Conservation (phyloP, 2,797 vertebrate species). For the Florisuga fusca region DNA sequence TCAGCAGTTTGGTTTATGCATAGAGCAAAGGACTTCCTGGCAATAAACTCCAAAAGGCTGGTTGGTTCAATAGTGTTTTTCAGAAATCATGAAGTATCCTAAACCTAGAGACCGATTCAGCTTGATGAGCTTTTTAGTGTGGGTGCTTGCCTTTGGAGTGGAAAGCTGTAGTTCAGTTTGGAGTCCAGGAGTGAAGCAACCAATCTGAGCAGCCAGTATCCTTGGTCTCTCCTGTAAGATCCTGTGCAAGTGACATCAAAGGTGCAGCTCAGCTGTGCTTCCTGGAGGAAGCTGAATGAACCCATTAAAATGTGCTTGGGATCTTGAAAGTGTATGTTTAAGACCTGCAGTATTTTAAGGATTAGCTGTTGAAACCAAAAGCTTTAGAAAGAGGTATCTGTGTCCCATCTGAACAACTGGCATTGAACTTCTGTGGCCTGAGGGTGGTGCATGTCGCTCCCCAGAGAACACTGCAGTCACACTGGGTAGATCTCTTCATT, state of each 20-base stretch:
- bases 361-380: neutral
- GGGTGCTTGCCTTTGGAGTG: neutral
- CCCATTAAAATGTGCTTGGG: neutral
- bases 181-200: neutral
- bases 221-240: neutral
- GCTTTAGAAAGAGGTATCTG: neutral
- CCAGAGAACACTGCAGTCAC: neutral
- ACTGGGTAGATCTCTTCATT: neutral
- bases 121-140: neutral
- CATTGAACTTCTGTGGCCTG: neutral
- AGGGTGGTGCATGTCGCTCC: neutral
- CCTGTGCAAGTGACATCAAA: neutral
- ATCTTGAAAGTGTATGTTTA: neutral
- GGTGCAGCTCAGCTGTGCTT: neutral
- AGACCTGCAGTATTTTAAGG: neutral
- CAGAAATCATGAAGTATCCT: neutral
- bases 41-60: neutral
- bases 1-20: neutral
- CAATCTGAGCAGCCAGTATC: neutral
- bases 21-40: neutral
- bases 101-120: neutral
- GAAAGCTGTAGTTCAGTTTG: neutral
- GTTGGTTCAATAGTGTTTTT: neutral
- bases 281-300: neutral
- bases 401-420: neutral